These are phyloP conservation scores for Numenius arquata DNA, from an alignment of 2,113 vertebrate genomes.

Conservation along the genomic window DNA sequence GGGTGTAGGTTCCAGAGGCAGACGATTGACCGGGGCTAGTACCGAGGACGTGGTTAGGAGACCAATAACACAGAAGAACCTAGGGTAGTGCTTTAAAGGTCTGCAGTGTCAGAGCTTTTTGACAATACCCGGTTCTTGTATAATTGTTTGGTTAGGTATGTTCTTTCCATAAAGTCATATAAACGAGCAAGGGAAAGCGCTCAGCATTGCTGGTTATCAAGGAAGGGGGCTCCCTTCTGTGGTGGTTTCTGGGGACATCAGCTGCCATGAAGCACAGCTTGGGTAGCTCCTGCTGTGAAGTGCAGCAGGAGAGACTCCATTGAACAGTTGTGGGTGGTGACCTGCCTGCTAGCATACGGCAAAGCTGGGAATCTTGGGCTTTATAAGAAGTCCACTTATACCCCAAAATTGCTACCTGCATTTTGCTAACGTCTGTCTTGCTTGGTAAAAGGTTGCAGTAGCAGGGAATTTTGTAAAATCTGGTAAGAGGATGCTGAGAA, in stretches of 20 bases:
- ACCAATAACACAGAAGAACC: fast-evolving
- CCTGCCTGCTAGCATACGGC: neutral
- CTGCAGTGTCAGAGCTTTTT: fast-evolving
- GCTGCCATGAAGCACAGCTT: neutral
- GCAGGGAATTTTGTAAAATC: neutral
- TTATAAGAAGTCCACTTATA: fast-evolving
- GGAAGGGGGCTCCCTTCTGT: neutral
- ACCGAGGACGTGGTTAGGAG: neutral
- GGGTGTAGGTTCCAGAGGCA: neutral
- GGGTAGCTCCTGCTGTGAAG: neutral
- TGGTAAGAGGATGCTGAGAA: neutral
- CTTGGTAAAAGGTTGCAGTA: neutral
- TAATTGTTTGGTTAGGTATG: neutral
- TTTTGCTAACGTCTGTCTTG: neutral
- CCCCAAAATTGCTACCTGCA: fast-evolving
- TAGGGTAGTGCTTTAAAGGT: neutral
- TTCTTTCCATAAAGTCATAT: fast-evolving
- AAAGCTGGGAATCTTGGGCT: fast-evolving
- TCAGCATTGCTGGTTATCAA: neutral
- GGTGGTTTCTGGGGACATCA: no score
- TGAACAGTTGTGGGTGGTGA: neutral
- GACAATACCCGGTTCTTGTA: fast-evolving
- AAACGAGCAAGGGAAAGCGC: neutral
- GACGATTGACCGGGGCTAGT: neutral
- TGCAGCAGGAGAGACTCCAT: neutral